Evolutionary conservation across 1,140 invertebrate species (phyloP).

Genomic region (Yoshiicerus persimilis): DNA sequence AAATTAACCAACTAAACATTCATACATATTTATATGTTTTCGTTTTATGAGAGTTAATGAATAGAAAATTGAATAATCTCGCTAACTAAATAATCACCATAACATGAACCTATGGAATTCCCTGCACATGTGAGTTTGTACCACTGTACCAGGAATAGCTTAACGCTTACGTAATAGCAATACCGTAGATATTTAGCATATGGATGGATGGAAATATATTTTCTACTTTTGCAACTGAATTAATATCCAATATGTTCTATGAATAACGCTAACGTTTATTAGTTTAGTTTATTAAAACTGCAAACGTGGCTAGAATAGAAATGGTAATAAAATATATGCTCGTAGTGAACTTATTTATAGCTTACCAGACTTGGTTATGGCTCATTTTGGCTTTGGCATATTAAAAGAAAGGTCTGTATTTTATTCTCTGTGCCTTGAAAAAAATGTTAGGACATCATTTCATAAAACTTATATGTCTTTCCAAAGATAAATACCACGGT

Average conservation of each 20-base stretch:
- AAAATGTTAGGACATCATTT: no score
- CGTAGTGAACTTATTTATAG: neutral
- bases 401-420: no score
- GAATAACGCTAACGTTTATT: neutral
- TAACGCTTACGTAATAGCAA: no score
- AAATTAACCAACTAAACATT: neutral
- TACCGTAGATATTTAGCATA: no score
- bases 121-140: no score
- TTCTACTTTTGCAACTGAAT: neutral
- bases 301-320: neutral
- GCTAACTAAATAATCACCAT: neutral
- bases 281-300: neutral
- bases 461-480: neutral
- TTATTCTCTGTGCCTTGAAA: no score
- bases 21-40: neutral
- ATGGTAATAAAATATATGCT: no score
- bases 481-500: neutral
- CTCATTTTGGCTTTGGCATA: no score
- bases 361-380: neutral
- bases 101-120: neutral
- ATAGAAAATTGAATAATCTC: neutral
- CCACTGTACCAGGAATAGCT: no score
- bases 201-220: no score
- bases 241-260: neutral
- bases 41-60: neutral